Evolutionary conservation across 2,113 vertebrate genomes (phyloP).

Genomic region (Megaceryle torquata): DNA sequence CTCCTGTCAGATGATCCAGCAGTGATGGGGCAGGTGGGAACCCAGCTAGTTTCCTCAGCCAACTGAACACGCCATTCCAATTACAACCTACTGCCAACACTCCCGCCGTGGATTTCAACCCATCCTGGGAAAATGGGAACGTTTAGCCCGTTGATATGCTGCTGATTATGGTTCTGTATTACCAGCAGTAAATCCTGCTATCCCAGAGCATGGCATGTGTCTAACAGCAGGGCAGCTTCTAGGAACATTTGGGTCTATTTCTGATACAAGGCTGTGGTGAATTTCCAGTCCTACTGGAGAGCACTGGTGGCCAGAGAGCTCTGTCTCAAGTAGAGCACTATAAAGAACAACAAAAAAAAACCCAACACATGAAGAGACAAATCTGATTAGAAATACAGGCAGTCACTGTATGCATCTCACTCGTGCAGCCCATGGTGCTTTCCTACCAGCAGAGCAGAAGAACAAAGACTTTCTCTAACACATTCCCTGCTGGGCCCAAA

Average conservation of each 20-base stretch:
- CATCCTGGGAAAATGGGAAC: constrained; percentile 19
- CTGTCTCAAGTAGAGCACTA: neutral
- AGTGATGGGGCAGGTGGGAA: neutral
- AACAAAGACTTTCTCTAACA: constrained; percentile 44
- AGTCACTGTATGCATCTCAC: constrained; percentile 1
- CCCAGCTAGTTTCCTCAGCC: neutral
- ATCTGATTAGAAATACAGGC: neutral
- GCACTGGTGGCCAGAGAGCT: neutral
- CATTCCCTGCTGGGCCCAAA: constrained; percentile 32
- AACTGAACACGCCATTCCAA: neutral
- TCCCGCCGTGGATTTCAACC: neutral
- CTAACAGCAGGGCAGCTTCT: constrained; percentile 20
- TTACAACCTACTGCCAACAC: neutral
- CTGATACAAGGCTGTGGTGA: neutral
- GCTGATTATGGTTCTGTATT: constrained; percentile 19
- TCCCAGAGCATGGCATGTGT: constrained; percentile 12
- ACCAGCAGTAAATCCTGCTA: neutral
- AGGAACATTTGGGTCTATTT: neutral
- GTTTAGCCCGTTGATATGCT: constrained; percentile 26
- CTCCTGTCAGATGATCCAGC: neutral
- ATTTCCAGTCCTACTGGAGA: neutral
- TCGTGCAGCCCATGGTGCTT: neutral
- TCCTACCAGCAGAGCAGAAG: neutral
- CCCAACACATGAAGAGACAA: neutral
- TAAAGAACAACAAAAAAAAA: neutral